phyloP scores from a whole-genome alignment of 2,888 invertebrate genomes.

The Pterostichus niger region DNA sequence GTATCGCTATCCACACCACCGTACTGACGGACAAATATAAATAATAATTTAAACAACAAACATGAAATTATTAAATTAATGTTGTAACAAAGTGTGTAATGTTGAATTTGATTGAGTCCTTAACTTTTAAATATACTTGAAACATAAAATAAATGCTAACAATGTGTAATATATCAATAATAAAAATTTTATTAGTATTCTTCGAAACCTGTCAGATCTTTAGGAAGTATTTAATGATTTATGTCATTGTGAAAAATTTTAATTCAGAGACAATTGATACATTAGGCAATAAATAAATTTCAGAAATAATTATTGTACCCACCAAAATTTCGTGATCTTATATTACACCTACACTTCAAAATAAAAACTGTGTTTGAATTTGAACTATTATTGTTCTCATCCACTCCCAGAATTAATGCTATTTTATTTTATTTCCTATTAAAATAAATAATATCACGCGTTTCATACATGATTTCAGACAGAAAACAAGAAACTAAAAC shows the following conservation, averaged over 20 bases:
- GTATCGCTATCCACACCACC: too few species aligned
- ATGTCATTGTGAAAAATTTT: background rate
- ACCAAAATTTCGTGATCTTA: background rate
- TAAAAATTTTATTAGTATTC: background rate
- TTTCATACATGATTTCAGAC: too few species aligned
- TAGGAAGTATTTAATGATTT: conserved; percentile 8
- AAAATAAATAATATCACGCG: too few species aligned
- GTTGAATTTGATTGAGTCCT: background rate
- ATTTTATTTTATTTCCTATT: background rate
- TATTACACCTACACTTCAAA: conserved; percentile 4
- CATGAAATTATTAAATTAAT: background rate
- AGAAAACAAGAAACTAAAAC: too few species aligned
- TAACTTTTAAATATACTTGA: background rate
- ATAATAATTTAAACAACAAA: too few species aligned
- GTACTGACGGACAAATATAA: too few species aligned
- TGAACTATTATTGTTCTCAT: background rate
- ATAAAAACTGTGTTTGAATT: background rate
- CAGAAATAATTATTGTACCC: background rate
- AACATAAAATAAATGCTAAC: background rate
- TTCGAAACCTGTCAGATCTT: background rate
- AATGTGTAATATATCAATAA: background rate
- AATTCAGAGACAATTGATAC: background rate
- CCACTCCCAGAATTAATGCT: background rate
- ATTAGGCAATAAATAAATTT: conserved; percentile 13
- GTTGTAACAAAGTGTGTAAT: background rate